Conservation (phyloP, 2,113 vertebrate genomes). For the Lontra canadensis region DNA sequence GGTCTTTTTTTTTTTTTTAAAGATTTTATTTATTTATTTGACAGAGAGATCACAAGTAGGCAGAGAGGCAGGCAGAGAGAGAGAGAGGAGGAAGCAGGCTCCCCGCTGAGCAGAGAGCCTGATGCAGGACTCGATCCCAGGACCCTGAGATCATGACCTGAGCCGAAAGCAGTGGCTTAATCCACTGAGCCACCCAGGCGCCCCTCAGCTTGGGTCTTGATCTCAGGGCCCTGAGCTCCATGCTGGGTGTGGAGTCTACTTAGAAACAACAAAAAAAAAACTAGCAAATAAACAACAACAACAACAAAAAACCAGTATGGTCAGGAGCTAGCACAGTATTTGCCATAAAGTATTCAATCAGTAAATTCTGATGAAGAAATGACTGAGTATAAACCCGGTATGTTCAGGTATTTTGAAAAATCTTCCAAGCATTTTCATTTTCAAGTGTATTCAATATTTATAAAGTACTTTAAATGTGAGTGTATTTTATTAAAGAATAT, state of each 20-base stretch:
- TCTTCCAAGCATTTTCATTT: slow-evolving; percentile 5
- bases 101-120: too few species aligned
- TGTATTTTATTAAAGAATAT: not conserved
- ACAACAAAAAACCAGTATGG: not conserved
- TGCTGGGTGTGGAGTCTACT: not conserved
- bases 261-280: not conserved
- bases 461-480: slow-evolving; percentile 10
- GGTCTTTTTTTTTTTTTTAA: too few species aligned
- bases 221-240: not conserved
- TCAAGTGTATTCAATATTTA: not conserved
- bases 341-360: not conserved
- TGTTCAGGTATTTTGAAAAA: slow-evolving; percentile 22
- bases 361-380: slow-evolving; percentile 27
- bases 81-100: too few species aligned
- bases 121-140: too few species aligned
- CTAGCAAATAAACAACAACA: not conserved
- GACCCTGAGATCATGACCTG: too few species aligned
- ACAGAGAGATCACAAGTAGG: too few species aligned
- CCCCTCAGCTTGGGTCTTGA: not conserved
- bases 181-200: too few species aligned
- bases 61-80: too few species aligned
- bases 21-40: too few species aligned
- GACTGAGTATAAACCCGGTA: not conserved
- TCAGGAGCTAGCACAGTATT: not conserved
- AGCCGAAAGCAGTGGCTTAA: too few species aligned